These are phyloP conservation scores for Holothuria leucospilota DNA, from an alignment of 53 echinoderm and acorn worm genomes.

Conservation along the genomic window DNA sequence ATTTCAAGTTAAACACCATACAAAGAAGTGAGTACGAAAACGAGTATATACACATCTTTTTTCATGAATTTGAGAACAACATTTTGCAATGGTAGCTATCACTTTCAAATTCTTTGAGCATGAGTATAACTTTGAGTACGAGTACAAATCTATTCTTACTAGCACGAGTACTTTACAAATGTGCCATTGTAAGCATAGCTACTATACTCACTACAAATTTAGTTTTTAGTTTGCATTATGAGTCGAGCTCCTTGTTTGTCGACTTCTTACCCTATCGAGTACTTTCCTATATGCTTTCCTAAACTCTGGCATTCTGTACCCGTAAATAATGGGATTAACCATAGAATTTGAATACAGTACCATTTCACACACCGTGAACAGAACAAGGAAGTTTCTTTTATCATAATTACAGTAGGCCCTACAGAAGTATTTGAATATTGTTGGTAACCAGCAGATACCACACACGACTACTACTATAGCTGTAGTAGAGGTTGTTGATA, in stretches of 20 bases:
- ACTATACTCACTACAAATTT: too few species aligned
- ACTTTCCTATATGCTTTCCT: background rate
- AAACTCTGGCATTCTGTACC: constrained; percentile 48
- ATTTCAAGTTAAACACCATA: too few species aligned
- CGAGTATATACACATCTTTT: too few species aligned
- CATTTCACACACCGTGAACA: constrained; percentile 64
- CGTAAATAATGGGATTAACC: constrained; percentile 70
- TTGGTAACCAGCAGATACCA: constrained; percentile 69
- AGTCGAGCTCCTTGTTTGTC: background rate
- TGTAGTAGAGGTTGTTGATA: constrained; percentile 72
- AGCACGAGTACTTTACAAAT: too few species aligned
- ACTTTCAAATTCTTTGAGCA: too few species aligned
- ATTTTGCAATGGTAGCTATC: too few species aligned
- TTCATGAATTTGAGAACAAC: too few species aligned
- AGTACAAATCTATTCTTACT: too few species aligned
- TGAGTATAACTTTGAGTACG: too few species aligned
- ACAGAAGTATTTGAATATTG: constrained; percentile 65
- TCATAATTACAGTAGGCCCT: constrained; percentile 32
- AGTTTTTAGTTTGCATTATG: too few species aligned
- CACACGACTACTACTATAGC: constrained; percentile 64
- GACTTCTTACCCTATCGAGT: background rate
- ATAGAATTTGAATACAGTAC: constrained; percentile 65
- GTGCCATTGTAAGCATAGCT: too few species aligned
- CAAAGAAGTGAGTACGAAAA: too few species aligned
- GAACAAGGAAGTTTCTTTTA: constrained; percentile 30